Conservation (phyloP, 2,113 vertebrate genomes). For the Heterochromis multidens region DNA sequence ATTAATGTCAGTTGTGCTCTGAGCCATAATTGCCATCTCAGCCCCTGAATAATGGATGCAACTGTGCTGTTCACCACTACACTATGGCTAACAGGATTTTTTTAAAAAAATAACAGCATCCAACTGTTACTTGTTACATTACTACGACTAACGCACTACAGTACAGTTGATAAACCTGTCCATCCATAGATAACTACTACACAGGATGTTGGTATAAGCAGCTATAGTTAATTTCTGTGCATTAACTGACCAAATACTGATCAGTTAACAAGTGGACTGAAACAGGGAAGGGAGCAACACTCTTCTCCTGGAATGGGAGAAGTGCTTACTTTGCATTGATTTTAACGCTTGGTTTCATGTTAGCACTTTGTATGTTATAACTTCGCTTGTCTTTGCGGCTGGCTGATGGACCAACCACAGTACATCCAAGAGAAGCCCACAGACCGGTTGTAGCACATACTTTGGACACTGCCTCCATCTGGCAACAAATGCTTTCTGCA, state of each 20-base stretch:
- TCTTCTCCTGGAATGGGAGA: too few relatives aligned
- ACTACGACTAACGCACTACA: background rate
- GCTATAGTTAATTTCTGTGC: background rate
- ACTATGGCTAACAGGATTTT: constrained; percentile 50
- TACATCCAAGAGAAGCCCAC: background rate
- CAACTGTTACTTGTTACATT: constrained; percentile 25
- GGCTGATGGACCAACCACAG: background rate
- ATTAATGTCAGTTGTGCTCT: constrained; percentile 74
- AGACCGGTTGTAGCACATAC: background rate
- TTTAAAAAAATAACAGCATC: constrained; percentile 44
- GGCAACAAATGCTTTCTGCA: background rate
- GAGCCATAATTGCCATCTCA: constrained; percentile 75
- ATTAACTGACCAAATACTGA: background rate
- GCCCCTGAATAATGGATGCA: constrained; percentile 74
- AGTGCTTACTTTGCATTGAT: too few relatives aligned
- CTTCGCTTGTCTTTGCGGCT: background rate
- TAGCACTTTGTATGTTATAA: background rate
- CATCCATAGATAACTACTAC: background rate
- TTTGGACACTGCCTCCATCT: background rate
- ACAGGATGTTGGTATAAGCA: background rate
- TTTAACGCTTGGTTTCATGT: too few relatives aligned
- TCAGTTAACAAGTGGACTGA: background rate
- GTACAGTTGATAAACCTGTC: background rate
- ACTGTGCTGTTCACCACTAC: constrained; percentile 58
- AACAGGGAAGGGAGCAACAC: background rate